These are phyloP conservation scores for Macquaria ambigua DNA, from an alignment of 2,113 vertebrate species.

Conservation along the genomic window DNA sequence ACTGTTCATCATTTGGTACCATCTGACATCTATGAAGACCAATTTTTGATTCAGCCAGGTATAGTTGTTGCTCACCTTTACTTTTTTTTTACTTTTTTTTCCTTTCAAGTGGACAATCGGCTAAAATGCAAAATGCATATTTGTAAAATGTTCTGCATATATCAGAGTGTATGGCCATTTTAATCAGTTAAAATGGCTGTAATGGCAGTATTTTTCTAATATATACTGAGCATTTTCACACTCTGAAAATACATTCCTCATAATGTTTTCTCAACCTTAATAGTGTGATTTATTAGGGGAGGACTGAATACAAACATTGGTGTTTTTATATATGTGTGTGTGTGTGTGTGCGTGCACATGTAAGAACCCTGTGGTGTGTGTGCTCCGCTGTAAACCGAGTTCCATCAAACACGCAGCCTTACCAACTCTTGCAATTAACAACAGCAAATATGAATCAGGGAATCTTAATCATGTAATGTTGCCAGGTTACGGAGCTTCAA, in stretches of 20 bases:
- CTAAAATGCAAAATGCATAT: constrained; percentile 49
- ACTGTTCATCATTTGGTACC: constrained; percentile 80
- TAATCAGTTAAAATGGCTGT: constrained; percentile 48
- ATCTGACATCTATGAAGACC: constrained; percentile 67
- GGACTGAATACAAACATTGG: constrained; percentile 43
- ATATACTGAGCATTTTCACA: constrained; percentile 52
- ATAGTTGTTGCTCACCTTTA: background rate
- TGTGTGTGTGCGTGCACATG: background rate
- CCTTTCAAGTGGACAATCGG: constrained; percentile 2
- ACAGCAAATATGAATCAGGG: constrained; percentile 46
- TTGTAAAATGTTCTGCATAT: constrained; percentile 60
- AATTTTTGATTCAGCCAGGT: constrained; percentile 42
- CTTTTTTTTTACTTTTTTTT: background rate
- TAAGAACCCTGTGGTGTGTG: constrained; percentile 34
- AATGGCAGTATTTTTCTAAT: constrained; percentile 66
- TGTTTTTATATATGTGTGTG: constrained; percentile 7
- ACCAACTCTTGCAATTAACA: constrained; percentile 54
- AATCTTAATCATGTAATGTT: constrained; percentile 50
- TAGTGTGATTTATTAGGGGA: constrained; percentile 22
- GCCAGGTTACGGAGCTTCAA: constrained; percentile 52
- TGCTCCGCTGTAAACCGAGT: constrained; percentile 35
- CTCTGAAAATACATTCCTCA: constrained; percentile 24
- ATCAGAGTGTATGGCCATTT: constrained; percentile 57
- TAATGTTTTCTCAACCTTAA: background rate
- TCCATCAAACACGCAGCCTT: constrained; percentile 17